Base-by-base conservation (phyloP, 2,888 invertebrate species). In the Aphodius sticticus region DNA sequence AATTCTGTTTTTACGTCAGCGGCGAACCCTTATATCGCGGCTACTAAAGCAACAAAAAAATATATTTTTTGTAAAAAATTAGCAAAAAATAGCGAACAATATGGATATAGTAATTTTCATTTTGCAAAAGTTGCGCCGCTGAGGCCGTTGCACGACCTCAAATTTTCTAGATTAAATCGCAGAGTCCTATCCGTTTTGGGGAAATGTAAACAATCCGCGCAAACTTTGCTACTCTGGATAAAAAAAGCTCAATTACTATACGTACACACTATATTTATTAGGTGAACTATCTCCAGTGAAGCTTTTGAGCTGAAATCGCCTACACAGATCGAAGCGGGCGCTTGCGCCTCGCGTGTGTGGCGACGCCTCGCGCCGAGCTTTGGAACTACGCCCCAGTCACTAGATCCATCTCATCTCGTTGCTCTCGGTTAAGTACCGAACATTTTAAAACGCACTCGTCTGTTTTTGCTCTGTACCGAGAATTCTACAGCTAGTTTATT, bases 331-430 rank as follows among this genome's bases (percentile, higher is more conserved):
- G 84, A 81, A 80, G 74, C 76, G 77, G 78, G 84, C 86, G 85
- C 86, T 82, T 82, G 86, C 86, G 86, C 84, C 14, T 78, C 69
- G 14, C 80, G 78, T 53, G 76, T 74, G 78, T 76, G 83, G 86
- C 87, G 88, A 85, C 88, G 83, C 84, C 88, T 86, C 78, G 82
- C 85, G 88, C 86, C 80, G 85, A 85, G 86, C 87, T 85, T 85
- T 83, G 78, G 83, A 88, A 89, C 84, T 84, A 82, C 85, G 88
- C 53, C 53, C 53, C 53, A 53, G 53, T 53, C 53, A 53, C 53
- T 53, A 53, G 53, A 53, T 53, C 53, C 53, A 53, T 53, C 86
- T 87, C 85, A 86, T 83, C 82, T 83, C 82, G 84, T 83, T 82
- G 83, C 83, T 81, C 82, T 81, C 82, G 82, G 83, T 82, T 83